These are phyloP conservation scores for Chondrosia reniformis DNA, from an alignment of 37 sponge, comb jelly and placozoan species.

Conservation along the genomic window DNA sequence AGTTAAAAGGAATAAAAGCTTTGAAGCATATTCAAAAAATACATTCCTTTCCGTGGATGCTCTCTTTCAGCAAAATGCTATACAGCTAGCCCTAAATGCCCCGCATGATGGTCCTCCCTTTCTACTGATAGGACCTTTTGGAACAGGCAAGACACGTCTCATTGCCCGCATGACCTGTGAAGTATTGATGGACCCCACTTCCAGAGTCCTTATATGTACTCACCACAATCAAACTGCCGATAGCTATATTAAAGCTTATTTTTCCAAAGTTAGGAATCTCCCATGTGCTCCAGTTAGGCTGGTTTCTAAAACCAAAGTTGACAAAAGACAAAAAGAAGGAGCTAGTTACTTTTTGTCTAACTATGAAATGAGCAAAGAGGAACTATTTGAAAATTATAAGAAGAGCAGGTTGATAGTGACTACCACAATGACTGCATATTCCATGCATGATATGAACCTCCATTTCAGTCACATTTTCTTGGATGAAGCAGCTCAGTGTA, in stretches of 20 bases:
- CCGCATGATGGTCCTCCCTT: constrained; percentile 18
- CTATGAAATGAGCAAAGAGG: not conserved
- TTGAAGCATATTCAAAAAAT: not conserved
- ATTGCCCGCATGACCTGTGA: constrained; percentile 23
- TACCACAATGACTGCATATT: not conserved
- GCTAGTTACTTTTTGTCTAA: not conserved
- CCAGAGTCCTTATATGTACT: constrained; percentile 17
- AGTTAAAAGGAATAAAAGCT: not conserved
- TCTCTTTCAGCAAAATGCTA: constrained; percentile 16
- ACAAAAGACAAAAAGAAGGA: not conserved
- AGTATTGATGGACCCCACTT: not conserved
- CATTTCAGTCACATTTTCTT: constrained; percentile 65
- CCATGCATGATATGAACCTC: not conserved
- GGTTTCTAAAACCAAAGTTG: not conserved
- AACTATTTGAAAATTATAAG: not conserved
- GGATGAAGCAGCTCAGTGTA: constrained; percentile 78
- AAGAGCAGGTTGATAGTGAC: not conserved
- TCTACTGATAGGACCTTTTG: constrained; percentile 40
- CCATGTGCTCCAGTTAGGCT: not conserved
- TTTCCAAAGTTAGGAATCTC: not conserved
- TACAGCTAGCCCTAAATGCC: not conserved
- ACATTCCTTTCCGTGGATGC: not conserved
- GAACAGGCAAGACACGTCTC: constrained; percentile 40
- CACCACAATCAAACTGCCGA: constrained; percentile 35
- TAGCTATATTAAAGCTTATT: constrained; percentile 22